Percentiles rank a stretch among this genome's conserved stretches.
These are phyloP conservation scores for Drosophila limbata DNA, from an alignment of 2,888 invertebrate species.

Conservation along the genomic window DNA sequence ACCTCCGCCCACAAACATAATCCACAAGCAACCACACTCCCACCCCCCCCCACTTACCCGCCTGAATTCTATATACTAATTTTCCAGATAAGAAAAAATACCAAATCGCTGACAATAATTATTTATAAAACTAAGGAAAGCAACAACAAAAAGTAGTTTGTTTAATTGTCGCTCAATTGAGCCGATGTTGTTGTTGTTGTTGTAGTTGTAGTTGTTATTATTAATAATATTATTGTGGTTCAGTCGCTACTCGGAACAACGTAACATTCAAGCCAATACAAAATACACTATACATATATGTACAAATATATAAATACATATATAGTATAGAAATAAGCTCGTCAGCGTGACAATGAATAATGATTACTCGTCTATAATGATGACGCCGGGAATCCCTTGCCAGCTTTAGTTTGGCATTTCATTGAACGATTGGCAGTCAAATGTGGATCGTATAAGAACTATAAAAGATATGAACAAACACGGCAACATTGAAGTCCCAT, in stretches of 20 bases:
- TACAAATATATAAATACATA: constrained; percentile 6
- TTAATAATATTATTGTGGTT: constrained; percentile 24
- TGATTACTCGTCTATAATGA: constrained; percentile 48
- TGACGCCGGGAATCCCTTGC: constrained; percentile 76
- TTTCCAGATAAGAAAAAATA: constrained; percentile 8
- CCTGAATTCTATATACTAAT: constrained; percentile 8
- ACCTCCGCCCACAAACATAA: not conserved
- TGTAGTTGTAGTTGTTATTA: constrained; percentile 23
- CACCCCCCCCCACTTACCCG: not conserved
- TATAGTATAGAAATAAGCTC: constrained; percentile 30
- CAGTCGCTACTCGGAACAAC: constrained; percentile 17
- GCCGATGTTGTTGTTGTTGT: constrained; percentile 24
- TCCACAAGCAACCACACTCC: not conserved
- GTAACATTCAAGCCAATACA: not conserved
- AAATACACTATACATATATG: not conserved
- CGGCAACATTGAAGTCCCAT: constrained; percentile 5
- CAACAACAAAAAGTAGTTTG: constrained; percentile 17
- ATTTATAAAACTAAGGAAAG: constrained; percentile 36
- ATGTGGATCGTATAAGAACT: constrained; percentile 46
- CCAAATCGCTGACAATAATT: constrained; percentile 29
- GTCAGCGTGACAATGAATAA: constrained; percentile 54
- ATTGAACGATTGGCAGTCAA: constrained; percentile 61
- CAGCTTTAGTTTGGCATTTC: constrained; percentile 67
- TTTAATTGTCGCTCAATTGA: constrained; percentile 68
- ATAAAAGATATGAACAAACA: constrained; percentile 21